Conservation (phyloP, 2,888 invertebrate genomes). For the Hyposoter didymator region DNA sequence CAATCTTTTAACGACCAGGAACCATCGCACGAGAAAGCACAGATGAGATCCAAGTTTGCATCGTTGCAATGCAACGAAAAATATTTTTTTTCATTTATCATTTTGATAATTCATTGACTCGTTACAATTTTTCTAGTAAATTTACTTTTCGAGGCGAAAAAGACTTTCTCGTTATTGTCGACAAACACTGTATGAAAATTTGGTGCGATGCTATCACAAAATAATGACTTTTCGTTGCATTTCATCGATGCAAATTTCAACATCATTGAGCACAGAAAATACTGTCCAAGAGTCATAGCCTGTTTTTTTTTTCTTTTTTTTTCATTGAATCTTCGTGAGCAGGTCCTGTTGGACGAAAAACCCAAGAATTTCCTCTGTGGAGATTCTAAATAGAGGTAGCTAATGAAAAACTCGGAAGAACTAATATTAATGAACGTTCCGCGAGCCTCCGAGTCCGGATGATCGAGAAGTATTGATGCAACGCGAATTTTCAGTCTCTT, state of each 20-base stretch:
- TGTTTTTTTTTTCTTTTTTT: not conserved
- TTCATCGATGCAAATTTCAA: too few relatives aligned
- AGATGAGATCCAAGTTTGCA: too few relatives aligned
- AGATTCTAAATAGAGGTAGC: not conserved
- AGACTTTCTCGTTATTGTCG: too few relatives aligned
- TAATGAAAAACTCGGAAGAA: not conserved
- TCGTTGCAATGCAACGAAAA: too few relatives aligned
- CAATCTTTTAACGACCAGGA: constrained; percentile 3
- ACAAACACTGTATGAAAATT: too few relatives aligned
- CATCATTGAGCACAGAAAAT: not conserved
- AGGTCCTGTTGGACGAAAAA: not conserved
- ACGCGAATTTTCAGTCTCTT: not conserved
- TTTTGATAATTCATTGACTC: too few relatives aligned
- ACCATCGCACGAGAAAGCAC: not conserved
- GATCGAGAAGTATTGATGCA: not conserved
- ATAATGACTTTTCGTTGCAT: too few relatives aligned
- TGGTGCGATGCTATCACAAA: too few relatives aligned
- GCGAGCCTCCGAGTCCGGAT: not conserved
- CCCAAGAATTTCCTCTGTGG: constrained; percentile 1
- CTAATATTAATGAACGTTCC: not conserved
- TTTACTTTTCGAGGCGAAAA: too few relatives aligned
- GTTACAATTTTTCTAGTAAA: too few relatives aligned
- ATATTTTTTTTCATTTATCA: too few relatives aligned
- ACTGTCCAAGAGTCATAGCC: not conserved
- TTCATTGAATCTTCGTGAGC: not conserved